Percentiles rank a stretch among this genome's conserved stretches.
Conservation (phyloP, 2,113 vertebrate genomes). For the Anguilla rostrata region DNA sequence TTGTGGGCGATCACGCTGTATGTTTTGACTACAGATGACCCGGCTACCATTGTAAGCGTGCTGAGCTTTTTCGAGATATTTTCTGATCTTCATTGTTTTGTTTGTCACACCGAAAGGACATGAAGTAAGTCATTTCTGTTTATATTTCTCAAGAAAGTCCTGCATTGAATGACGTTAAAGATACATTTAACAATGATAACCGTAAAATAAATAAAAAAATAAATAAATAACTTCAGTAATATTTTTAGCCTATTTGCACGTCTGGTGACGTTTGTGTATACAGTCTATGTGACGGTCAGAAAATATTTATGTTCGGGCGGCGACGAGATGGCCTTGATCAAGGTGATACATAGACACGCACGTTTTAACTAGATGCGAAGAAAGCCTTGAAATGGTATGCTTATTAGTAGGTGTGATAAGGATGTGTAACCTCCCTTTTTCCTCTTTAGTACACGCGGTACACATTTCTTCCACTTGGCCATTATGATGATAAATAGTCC, state of each 20-base stretch:
- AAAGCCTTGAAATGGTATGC: neutral
- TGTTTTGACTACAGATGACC: slow-evolving; percentile 27
- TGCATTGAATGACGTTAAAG: neutral
- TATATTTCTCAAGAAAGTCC: neutral
- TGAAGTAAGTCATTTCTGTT: neutral
- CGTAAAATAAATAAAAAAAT: neutral
- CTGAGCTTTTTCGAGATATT: neutral
- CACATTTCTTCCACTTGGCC: neutral
- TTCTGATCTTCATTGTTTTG: neutral
- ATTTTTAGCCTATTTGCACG: neutral
- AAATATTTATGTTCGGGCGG: neutral
- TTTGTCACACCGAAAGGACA: neutral
- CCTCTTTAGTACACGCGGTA: neutral
- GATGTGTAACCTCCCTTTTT: neutral
- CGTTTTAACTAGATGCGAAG: neutral
- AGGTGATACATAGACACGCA: neutral
- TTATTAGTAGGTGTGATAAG: neutral
- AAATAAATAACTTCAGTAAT: neutral
- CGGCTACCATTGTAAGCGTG: neutral
- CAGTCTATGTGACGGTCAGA: neutral
- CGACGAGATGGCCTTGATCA: neutral
- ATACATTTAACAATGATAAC: neutral
- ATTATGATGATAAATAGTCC: too few species aligned
- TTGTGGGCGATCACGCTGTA: slow-evolving; percentile 27
- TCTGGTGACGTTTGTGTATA: neutral